Base-by-base conservation (phyloP, 2,113 vertebrate genomes). In the Hydrochoerus hydrochaeris region DNA sequence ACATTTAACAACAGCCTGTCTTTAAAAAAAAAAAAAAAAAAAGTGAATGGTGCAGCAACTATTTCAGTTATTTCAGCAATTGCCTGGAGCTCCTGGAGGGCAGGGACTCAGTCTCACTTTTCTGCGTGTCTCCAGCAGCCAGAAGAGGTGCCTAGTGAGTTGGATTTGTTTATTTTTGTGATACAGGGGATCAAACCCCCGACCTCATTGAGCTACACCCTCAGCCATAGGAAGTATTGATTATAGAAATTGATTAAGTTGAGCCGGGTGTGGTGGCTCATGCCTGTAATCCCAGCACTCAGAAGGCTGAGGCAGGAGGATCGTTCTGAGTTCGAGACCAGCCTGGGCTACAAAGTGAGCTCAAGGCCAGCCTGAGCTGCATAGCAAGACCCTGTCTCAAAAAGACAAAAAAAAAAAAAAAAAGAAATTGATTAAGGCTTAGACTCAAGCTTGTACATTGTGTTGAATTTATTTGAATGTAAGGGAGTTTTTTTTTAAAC, bases 381-480 rank as follows among this genome's bases (percentile, higher is more conserved):
- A n/a, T n/a, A n/a, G n/a, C n/a, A n/a, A n/a, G n/a, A n/a, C n/a
- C n/a, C n/a, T n/a, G n/a, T n/a, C n/a, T n/a, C n/a, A n/a, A n/a
- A n/a, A n/a, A n/a, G n/a, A n/a, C n/a, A n/a, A n/a, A n/a, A n/a
- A n/a, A n/a, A n/a, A n/a, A n/a, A n/a, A n/a, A n/a, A n/a, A n/a
- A n/a, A n/a, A 83, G 54, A 24, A 82, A 83, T 10, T 92, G 91
- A 94, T 22, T 93, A 54, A 81, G n/a, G 69, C 54, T 90, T 77
- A 41, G 88, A 57, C 69, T 77, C 58, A 91, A 65, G 46, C 73
- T 95, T 94, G 78, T 87, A 92, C 78, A 92, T 90, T 41, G 71
- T 88, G 49, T 71, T 94, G 30, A 82, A 92, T 96, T 58, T 95
- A 85, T 96, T 97, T 67, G 54, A 71, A 85, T 92, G 46, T 78